phyloP scores from a whole-genome alignment of 2,888 invertebrate genomes.

The Hololepta plana region DNA sequence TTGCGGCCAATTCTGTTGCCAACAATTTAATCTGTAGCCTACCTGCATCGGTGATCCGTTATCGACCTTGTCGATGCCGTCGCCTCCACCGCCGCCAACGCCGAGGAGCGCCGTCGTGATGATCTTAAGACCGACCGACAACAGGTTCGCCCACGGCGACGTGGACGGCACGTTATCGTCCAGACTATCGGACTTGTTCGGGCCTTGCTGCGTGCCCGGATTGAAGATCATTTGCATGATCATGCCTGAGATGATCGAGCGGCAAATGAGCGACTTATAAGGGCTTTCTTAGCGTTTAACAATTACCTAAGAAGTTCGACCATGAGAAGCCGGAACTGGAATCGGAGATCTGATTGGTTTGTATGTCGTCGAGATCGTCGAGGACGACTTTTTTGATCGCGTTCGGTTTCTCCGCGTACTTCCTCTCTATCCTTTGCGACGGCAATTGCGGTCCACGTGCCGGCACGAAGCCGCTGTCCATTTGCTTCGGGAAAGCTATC shows the following conservation, averaged over 20 bases:
- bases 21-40: too few relatives aligned
- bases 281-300: neutral
- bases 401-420: constrained; percentile 80
- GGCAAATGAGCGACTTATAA: constrained; percentile 2
- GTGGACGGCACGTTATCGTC: constrained; percentile 46
- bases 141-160: constrained; percentile 76
- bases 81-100: constrained; percentile 46
- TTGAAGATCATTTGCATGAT: constrained; percentile 80
- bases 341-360: constrained; percentile 62
- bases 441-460: constrained; percentile 21
- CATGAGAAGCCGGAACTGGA: constrained; percentile 58
- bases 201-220: constrained; percentile 40
- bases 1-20: too few relatives aligned
- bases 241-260: constrained; percentile 32
- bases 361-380: constrained; percentile 66
- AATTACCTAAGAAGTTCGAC: constrained; percentile 65
- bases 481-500: constrained; percentile 43
- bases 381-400: constrained; percentile 72
- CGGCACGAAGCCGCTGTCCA: constrained; percentile 14
- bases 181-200: constrained; percentile 62
- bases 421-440: constrained; percentile 43
- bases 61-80: constrained; percentile 82
- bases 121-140: constrained; percentile 73
- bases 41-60: constrained; percentile 84
- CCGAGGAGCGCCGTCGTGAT: constrained; percentile 70